Base-by-base conservation (phyloP, 1,140 invertebrate genomes). In the Oedothorax gibbosus region DNA sequence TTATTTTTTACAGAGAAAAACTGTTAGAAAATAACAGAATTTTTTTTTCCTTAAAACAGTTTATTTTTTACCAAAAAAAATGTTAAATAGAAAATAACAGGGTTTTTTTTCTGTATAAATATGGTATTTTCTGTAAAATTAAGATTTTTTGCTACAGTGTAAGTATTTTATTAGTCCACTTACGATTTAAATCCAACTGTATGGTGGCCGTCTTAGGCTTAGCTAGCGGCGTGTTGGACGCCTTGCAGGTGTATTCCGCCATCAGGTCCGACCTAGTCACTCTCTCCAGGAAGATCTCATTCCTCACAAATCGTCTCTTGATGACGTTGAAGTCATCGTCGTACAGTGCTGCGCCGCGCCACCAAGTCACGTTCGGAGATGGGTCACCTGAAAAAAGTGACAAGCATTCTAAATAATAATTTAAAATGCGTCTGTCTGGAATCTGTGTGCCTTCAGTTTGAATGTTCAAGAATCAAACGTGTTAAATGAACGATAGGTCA, bases 211-310 rank as follows among this genome's bases (percentile, higher is more conserved):
- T 93, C n/a, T 95, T 90, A 62, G 94, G 93, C 62, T 92, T 93
- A 35, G 94, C 93, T 49, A 96, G 92, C 87, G 86, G 84, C 2
- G 86, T 88, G 79, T 89, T 89, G 10, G 87, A 83, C 21, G 88
- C 87, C 88, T 95, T 94, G 90, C 95, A 96, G 84, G 95, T 93
- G 71, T 96, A 93, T 87, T 94, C 91, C 51, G 93, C 92, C 88
- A 95, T 94, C 53, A 95, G 91, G 90, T 96, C 94, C 89, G 95
- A 94, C n/a, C 95, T 90, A 6, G 93, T 93, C 65, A 96, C 92
- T 87, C 93, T 93, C 21, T 93, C 93, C 89, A 94, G 95, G 57
- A 92, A 93, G 87, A 96, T 91, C 81, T 93, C 93, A 91, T 96
- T 96, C 86, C 95, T 92, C 54, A 95, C 95, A 60, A 93, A 89